Percentiles rank a stretch among this genome's conserved stretches.
These are phyloP conservation scores for Tachysurus fulvidraco DNA, from an alignment of 2,113 vertebrate genomes.

Conservation along the genomic window DNA sequence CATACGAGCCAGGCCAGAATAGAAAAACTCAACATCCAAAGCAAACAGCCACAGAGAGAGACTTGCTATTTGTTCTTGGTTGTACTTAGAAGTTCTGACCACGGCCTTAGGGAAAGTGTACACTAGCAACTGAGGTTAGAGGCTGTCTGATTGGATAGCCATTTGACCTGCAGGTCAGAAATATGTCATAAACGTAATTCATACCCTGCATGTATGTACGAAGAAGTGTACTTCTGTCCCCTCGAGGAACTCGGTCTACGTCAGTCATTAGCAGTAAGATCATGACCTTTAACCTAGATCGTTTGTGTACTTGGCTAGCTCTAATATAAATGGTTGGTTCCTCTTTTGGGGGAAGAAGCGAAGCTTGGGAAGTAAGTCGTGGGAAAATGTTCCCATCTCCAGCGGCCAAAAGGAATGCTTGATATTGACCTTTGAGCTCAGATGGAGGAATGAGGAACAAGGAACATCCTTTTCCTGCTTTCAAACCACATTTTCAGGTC, in stretches of 20 bases:
- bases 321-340: not conserved
- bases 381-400: slow-evolving; percentile 42
- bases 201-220: slow-evolving; percentile 28
- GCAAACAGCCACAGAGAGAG: slow-evolving; percentile 22
- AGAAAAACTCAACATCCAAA: slow-evolving; percentile 29
- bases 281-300: slow-evolving; percentile 40
- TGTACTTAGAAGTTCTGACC: slow-evolving; percentile 41
- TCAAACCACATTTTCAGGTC: slow-evolving; percentile 22
- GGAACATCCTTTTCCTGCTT: slow-evolving; percentile 45
- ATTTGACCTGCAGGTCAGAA: slow-evolving; percentile 42
- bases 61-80: slow-evolving; percentile 49
- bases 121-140: slow-evolving; percentile 48
- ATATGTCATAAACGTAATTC: slow-evolving; percentile 18
- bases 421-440: slow-evolving; percentile 24
- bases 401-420: slow-evolving; percentile 23
- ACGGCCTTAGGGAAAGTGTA: slow-evolving; percentile 34
- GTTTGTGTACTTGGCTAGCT: slow-evolving; percentile 28
- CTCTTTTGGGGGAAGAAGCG: slow-evolving; percentile 15
- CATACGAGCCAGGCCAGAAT: slow-evolving; percentile 34
- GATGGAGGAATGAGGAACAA: slow-evolving; percentile 8
- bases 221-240: not conserved
- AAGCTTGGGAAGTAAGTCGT: slow-evolving; percentile 41
- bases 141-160: slow-evolving; percentile 40
- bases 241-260: slow-evolving; percentile 33
- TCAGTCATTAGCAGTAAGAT: slow-evolving; percentile 47